A percentile compares a stretch with the other conserved stretches of the same genome.
phyloP scores from a whole-genome alignment of 2,888 invertebrate species.

The Vesta saturnalis region DNA sequence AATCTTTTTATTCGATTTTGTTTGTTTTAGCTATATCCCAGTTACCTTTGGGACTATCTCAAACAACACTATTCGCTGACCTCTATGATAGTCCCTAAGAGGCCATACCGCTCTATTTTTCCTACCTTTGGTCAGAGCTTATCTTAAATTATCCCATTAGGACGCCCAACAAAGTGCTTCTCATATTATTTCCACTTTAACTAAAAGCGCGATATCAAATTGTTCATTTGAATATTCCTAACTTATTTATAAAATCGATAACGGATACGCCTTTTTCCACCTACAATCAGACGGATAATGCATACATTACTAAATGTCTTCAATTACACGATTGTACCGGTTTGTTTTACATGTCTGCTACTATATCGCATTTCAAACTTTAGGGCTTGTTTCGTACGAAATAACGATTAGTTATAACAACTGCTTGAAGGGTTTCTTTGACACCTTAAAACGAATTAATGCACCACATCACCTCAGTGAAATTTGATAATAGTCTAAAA shows the following conservation, averaged over 20 bases:
- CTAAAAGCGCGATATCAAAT: conserved; percentile 5
- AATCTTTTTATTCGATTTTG: conserved; percentile 1
- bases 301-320: not conserved
- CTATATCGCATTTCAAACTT: conserved; percentile 33
- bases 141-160: conserved; percentile 28
- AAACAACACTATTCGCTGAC: conserved; percentile 20
- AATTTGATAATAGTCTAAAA: conserved; percentile 16
- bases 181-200: conserved; percentile 12
- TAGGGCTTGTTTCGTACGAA: conserved; percentile 35
- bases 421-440: conserved; percentile 44
- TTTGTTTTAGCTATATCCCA: conserved; percentile 20
- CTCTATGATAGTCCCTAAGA: conserved; percentile 25
- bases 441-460: conserved; percentile 42
- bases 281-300: not conserved
- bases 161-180: conserved; percentile 20
- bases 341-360: too few species aligned
- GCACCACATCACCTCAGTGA: conserved; percentile 41
- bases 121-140: conserved; percentile 27
- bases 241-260: not conserved
- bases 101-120: conserved; percentile 24
- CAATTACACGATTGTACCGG: not conserved
- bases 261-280: not conserved
- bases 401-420: conserved; percentile 28
- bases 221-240: not conserved
- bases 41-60: conserved; percentile 23